A percentile compares a stretch with the other conserved stretches of the same genome.
phyloP scores from a whole-genome alignment of 2,113 vertebrate species.

The Caranx melampygus region DNA sequence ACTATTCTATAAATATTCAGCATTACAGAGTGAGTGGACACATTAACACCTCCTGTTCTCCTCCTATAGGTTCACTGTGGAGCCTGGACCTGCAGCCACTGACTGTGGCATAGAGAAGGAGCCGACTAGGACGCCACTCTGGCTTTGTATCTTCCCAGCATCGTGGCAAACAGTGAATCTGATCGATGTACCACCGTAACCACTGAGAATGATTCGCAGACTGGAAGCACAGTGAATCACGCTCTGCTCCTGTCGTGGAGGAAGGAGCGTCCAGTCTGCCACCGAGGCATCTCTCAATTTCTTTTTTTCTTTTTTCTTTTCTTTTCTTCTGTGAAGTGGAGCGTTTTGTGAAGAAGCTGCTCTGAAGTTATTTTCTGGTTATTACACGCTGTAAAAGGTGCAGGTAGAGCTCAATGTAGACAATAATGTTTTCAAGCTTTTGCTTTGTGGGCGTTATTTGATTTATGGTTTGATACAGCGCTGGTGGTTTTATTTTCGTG shows the following conservation, averaged over 20 bases:
- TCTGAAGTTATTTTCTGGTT: slow-evolving; percentile 35
- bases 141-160: slow-evolving; percentile 1
- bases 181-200: background rate
- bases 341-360: slow-evolving; percentile 43
- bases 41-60: background rate
- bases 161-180: slow-evolving; percentile 13
- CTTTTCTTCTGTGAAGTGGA: slow-evolving; percentile 53
- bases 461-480: background rate
- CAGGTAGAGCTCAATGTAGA: slow-evolving; percentile 11
- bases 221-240: slow-evolving; percentile 3
- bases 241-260: background rate
- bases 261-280: background rate
- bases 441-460: slow-evolving; percentile 20
- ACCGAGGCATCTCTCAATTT: background rate
- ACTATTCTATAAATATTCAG: no score
- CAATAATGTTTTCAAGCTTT: slow-evolving; percentile 24
- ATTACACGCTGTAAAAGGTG: slow-evolving; percentile 27
- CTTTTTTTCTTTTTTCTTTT: slow-evolving; percentile 46
- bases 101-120: background rate
- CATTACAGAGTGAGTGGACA: background rate
- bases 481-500: background rate
- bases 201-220: background rate
- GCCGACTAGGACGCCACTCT: background rate
- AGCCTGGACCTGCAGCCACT: background rate
- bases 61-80: background rate